Evolutionary conservation across 2,797 vertebrate species (phyloP).

Genomic region (Hemibagrus guttatus): DNA sequence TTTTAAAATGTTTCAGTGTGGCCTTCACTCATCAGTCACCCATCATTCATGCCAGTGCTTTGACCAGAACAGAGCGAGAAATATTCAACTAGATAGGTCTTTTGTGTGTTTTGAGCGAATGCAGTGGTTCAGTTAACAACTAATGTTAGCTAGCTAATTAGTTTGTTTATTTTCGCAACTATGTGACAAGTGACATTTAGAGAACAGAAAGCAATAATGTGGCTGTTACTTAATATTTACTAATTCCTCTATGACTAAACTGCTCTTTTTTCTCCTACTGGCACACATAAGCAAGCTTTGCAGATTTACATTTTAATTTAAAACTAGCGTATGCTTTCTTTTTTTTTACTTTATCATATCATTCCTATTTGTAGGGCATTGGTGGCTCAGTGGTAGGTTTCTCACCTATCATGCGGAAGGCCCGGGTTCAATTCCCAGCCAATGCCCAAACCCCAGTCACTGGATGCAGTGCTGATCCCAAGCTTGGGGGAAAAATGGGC

Average conservation of each 20-base stretch:
- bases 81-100: background rate
- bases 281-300: background rate
- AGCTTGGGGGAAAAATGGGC: too few relatives aligned
- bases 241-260: background rate
- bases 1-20: background rate
- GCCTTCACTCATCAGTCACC: background rate
- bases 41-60: background rate
- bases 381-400: too few relatives aligned
- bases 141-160: slow-evolving; percentile 24
- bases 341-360: background rate
- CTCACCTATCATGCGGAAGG: too few relatives aligned
- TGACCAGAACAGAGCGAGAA: background rate
- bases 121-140: background rate
- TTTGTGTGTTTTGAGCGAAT: background rate
- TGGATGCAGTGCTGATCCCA: too few relatives aligned
- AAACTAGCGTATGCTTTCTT: background rate
- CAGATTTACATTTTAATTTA: background rate
- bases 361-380: background rate
- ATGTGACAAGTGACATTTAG: slow-evolving; percentile 20
- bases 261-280: background rate
- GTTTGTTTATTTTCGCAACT: slow-evolving; percentile 1
- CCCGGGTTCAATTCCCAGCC: too few relatives aligned
- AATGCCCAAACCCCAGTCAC: too few relatives aligned
- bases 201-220: background rate
- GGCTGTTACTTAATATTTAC: too few relatives aligned